Conservation (phyloP, 2,797 vertebrate species). For the Rhyacichthys aspro region DNA sequence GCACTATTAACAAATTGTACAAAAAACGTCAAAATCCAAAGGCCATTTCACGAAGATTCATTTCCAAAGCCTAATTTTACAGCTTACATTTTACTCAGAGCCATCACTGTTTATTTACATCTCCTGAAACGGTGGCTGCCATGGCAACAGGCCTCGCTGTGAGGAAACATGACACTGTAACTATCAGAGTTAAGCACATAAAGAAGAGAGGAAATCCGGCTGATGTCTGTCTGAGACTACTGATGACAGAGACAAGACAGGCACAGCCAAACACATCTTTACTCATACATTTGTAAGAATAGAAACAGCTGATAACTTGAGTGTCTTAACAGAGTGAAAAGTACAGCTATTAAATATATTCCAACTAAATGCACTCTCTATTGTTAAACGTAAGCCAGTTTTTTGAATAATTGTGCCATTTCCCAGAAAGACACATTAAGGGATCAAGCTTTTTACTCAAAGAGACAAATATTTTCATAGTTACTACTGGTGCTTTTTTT, state of each 20-base stretch:
- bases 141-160: conserved; percentile 50
- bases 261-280: conserved; percentile 40
- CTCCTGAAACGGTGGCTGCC: conserved; percentile 31
- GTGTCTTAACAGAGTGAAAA: conserved; percentile 12
- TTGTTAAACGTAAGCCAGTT: conserved; percentile 52
- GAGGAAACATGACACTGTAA: conserved; percentile 61
- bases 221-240: conserved; percentile 56
- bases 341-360: conserved; percentile 18
- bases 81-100: conserved; percentile 26
- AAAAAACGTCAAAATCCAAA: conserved; percentile 28
- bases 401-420: conserved; percentile 29
- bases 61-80: too few relatives aligned
- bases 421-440: conserved; percentile 36
- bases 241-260: conserved; percentile 67
- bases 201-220: conserved; percentile 66
- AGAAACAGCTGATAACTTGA: conserved; percentile 46
- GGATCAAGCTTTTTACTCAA: conserved; percentile 51
- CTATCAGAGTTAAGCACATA: conserved; percentile 28
- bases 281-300: conserved; percentile 40
- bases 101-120: conserved; percentile 48
- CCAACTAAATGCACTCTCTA: conserved; percentile 38
- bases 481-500: conserved; percentile 18
- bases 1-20: conserved; percentile 23
- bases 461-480: conserved; percentile 44
- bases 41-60: conserved; percentile 64